A percentile compares a stretch with the other conserved stretches of the same genome.
phyloP scores from a whole-genome alignment of 23 tunicate genomes.

The Aplidium turbinatum region DNA sequence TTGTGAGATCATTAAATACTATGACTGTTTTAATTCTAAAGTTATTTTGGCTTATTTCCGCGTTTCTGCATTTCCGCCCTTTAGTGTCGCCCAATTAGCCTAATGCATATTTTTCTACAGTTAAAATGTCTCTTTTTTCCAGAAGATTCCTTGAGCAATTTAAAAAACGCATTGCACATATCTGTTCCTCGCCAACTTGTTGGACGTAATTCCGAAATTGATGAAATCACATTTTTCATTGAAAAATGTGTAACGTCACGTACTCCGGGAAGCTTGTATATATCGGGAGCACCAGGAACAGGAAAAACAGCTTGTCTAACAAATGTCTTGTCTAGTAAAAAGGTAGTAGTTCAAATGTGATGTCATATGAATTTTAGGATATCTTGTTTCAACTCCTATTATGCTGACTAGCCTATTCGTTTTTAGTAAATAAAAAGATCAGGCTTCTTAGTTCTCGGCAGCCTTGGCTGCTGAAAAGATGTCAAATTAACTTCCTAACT shows the following conservation, averaged over 20 bases:
- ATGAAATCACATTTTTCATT: constrained; percentile 50
- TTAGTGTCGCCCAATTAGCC: no score
- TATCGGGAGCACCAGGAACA: constrained; percentile 97
- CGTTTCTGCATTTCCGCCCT: no score
- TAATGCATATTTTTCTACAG: no score
- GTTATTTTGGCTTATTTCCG: no score
- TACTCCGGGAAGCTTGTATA: constrained; percentile 66
- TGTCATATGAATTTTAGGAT: background rate
- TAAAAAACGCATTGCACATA: constrained; percentile 64
- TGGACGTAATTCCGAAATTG: constrained; percentile 63
- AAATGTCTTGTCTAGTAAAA: constrained; percentile 28
- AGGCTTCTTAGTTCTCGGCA: no score
- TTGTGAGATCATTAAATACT: no score
- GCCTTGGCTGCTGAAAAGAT: no score
- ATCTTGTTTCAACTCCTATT: no score
- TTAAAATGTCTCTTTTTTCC: background rate
- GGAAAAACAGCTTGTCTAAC: constrained; percentile 88
- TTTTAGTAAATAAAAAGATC: no score
- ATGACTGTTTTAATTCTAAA: no score
- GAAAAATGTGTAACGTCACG: constrained; percentile 9
- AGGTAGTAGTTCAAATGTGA: constrained; percentile 24
- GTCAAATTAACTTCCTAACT: no score
- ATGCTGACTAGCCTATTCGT: no score
- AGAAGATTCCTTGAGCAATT: constrained; percentile 8
- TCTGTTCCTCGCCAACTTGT: constrained; percentile 49